Evolutionary conservation across 2,888 invertebrate species (phyloP).

Genomic region (Danaus chrysippus): DNA sequence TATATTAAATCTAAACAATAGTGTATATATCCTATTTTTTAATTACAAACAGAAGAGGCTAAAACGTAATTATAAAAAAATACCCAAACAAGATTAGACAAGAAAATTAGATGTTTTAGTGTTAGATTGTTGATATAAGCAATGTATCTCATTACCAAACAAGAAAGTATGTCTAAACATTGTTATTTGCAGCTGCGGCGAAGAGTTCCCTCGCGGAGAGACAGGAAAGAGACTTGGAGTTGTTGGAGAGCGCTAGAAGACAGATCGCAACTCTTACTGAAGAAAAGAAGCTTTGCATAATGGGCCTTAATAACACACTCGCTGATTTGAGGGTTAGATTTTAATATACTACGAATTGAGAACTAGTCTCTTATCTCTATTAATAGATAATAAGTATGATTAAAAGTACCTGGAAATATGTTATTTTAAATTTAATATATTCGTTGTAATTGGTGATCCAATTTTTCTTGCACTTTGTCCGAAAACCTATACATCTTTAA

Average conservation of each 20-base stretch:
- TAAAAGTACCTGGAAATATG: not conserved
- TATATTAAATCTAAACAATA: no score
- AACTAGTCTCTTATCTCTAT: not conserved
- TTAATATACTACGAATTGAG: not conserved
- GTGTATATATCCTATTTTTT: no score
- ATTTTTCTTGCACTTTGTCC: not conserved
- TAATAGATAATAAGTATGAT: not conserved
- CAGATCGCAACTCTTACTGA: constrained; percentile 80
- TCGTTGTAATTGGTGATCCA: not conserved
- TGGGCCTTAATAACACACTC: constrained; percentile 81
- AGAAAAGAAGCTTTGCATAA: constrained; percentile 80
- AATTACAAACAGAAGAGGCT: no score
- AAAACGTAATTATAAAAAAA: no score
- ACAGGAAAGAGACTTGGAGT: constrained; percentile 76
- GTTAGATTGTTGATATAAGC: no score
- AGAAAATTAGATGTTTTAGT: no score
- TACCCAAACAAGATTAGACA: no score
- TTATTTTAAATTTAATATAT: no score
- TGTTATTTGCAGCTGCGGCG: constrained; percentile 64
- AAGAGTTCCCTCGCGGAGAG: constrained; percentile 75
- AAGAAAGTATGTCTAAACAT: not conserved
- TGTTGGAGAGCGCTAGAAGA: constrained; percentile 77
- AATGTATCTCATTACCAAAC: no score
- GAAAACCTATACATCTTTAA: no score
- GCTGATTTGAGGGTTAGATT: constrained; percentile 71